phyloP scores from a whole-genome alignment of 2,888 invertebrate species.

The Agonopterix alstromeriana region DNA sequence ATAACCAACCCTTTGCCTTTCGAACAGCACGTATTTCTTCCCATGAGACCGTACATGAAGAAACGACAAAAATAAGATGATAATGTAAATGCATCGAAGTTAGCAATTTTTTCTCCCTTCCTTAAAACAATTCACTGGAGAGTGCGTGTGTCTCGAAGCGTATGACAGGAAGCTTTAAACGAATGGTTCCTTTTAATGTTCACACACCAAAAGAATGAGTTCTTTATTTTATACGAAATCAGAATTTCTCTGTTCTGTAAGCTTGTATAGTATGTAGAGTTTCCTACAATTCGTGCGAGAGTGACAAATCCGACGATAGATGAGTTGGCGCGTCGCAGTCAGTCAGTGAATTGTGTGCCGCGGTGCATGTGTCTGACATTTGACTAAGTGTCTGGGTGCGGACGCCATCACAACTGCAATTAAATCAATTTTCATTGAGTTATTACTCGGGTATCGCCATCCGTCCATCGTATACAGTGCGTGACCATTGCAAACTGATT shows the following conservation, averaged over 20 bases:
- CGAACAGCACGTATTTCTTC: conserved; percentile 20
- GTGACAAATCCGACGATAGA: conserved; percentile 49
- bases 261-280: neutral
- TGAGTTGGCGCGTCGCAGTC: conserved; percentile 29
- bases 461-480: too few relatives aligned
- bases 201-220: neutral
- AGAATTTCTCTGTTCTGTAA: too few relatives aligned
- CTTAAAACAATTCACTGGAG: conserved; percentile 31
- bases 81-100: conserved; percentile 46
- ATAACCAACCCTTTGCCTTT: conserved; percentile 23
- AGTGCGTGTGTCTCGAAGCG: conserved; percentile 24
- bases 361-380: conserved; percentile 48
- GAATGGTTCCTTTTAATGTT: conserved; percentile 15
- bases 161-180: conserved; percentile 32
- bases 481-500: too few relatives aligned
- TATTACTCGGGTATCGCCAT: conserved; percentile 8
- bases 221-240: neutral
- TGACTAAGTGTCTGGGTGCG: conserved; percentile 59
- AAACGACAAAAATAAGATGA: conserved; percentile 37
- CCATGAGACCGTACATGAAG: conserved; percentile 29
- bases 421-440: conserved; percentile 38
- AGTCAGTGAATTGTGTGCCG: conserved; percentile 43
- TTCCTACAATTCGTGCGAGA: conserved; percentile 8
- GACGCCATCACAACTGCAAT: conserved; percentile 36
- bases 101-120: conserved; percentile 26